phyloP scores from a whole-genome alignment of 2,797 vertebrate genomes.

The Pipistrellus pygmaeus region DNA sequence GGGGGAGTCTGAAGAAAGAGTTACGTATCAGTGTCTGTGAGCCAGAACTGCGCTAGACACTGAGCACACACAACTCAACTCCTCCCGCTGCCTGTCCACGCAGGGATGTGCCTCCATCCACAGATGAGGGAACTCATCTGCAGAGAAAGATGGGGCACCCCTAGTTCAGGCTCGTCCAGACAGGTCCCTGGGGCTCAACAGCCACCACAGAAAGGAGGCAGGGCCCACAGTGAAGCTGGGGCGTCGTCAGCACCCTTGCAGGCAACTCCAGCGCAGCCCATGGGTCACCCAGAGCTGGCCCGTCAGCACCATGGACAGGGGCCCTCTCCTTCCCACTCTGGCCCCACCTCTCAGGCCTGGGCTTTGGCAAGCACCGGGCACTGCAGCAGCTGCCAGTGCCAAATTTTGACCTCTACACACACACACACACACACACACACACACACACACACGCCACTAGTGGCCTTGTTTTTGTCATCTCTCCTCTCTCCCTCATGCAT shows the following conservation, averaged over 20 bases:
- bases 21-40: background rate
- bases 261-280: background rate
- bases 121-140: background rate
- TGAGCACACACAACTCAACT: background rate
- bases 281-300: background rate
- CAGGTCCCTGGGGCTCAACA: background rate
- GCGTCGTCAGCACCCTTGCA: background rate
- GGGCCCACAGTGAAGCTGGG: background rate
- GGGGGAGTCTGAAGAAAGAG: background rate
- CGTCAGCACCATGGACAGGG: conserved; percentile 83
- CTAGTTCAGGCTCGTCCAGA: background rate
- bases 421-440: background rate
- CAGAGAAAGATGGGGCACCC: background rate
- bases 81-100: background rate
- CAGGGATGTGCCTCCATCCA: background rate
- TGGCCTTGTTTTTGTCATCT: conserved; percentile 60
- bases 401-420: conserved; percentile 51
- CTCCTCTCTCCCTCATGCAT: background rate
- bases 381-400: conserved; percentile 72
- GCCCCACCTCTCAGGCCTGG: conserved; percentile 47
- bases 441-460: background rate
- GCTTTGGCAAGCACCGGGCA: conserved; percentile 68
- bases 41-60: background rate
- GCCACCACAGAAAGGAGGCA: background rate
- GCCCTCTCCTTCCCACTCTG: background rate